Evolutionary conservation across 2,888 invertebrate genomes (phyloP), one percentile per base, ranked within the genome.

Genomic region (Ischnura elegans): DNA sequence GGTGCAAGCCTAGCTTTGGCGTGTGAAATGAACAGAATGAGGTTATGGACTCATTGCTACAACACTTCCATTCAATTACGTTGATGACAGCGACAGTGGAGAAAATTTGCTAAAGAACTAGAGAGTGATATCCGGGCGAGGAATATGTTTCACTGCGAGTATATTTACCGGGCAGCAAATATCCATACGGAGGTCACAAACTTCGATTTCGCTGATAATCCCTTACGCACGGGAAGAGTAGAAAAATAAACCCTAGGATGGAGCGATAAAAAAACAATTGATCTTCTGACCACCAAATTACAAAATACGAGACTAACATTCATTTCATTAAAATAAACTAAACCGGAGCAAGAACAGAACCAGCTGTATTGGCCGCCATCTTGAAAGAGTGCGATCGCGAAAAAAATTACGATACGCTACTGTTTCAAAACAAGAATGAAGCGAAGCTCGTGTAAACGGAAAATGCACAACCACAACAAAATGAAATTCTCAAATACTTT

Each of bases 131-230:
- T 19, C 51, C 13, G 19, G 4, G 51, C 16, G 51, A 51, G 5
- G 8, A 51, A 51, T 51, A 8, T n/a, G n/a, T n/a, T 76, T 76
- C 76, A 25, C 36, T 13, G 36, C 21, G 2, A n/a, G 51, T 51
- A 8, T 0, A 46, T n/a, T 29, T n/a, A 90, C 90, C 61, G 55
- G 21, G 90, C 90, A n/a, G 29, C 90, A n/a, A 90, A 66, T 16
- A 90, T 90, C 90, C 90, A 90, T 25, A 90, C 90, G 0, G 90
- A 90, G 66, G 61, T 90, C 43, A 90, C 61, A 21, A 25, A 61
- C 21, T 66, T 61, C 2, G 2, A 2, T 21, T 43, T 66, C 8
- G 13, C 2, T 0, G n/a, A 93, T 16, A 36, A n/a, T 16, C 36
- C 25, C 10, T 36, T 13, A 76, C 36, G 13, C 36, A n/a, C 13